Evolutionary conservation across 2,797 vertebrate species (phyloP).

Genomic region (Galaxias olidus): DNA sequence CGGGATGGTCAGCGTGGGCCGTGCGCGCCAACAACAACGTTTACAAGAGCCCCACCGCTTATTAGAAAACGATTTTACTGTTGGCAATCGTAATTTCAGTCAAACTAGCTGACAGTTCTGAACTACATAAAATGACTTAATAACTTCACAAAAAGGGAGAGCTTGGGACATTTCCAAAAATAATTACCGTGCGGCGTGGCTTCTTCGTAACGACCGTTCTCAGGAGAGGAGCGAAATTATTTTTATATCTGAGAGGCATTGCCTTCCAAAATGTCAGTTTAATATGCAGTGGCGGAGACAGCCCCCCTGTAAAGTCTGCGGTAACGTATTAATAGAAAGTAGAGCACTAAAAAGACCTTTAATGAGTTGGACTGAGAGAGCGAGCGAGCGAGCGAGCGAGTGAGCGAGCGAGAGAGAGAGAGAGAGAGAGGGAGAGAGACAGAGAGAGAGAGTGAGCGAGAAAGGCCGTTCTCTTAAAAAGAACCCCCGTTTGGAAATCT

Average conservation of each 20-base stretch:
- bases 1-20: no score
- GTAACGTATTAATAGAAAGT: conserved; percentile 36
- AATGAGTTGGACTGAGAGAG: conserved; percentile 5
- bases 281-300: conserved; percentile 26
- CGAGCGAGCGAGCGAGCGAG: conserved; percentile 34
- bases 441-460: conserved; percentile 26
- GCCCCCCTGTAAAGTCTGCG: conserved; percentile 17
- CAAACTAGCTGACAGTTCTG: neutral
- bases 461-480: conserved; percentile 11
- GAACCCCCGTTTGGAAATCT: no score
- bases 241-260: conserved; percentile 28
- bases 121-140: conserved; percentile 6
- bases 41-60: conserved; percentile 19
- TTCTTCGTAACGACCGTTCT: conserved; percentile 18
- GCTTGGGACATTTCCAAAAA: conserved; percentile 18
- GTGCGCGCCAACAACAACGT: conserved; percentile 28
- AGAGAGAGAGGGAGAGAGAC: conserved; percentile 36
- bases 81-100: neutral
- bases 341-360: conserved; percentile 20
- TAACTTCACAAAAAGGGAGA: conserved; percentile 20
- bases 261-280: conserved; percentile 36
- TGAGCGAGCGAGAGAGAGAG: conserved; percentile 62
- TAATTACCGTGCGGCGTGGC: conserved; percentile 22
- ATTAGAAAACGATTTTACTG: conserved; percentile 2
- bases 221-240: conserved; percentile 19